Percentiles rank a stretch among this genome's conserved stretches.
phyloP scores from a whole-genome alignment of 23 tunicate species.

The Phallusia fumigata region DNA sequence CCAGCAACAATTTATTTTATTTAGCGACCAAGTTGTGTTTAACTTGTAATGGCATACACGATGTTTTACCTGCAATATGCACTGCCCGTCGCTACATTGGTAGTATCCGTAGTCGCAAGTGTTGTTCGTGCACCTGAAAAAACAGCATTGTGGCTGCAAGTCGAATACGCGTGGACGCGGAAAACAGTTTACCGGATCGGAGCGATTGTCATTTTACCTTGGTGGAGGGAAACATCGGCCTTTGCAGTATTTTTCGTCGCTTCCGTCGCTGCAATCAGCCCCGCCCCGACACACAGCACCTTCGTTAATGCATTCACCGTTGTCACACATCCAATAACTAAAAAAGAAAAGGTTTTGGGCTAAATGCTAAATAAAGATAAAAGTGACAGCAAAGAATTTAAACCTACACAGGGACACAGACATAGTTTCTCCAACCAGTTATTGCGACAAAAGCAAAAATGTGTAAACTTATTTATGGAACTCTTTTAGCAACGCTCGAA shows the following conservation, averaged over 20 bases:
- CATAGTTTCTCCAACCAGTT: too few species aligned
- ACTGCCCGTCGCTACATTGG: conserved; percentile 37
- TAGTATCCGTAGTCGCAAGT: conserved; percentile 30
- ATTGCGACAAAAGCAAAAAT: too few species aligned
- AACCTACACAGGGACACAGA: too few species aligned
- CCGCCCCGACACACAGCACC: conserved; percentile 55
- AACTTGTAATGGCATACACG: background rate
- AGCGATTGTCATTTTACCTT: background rate
- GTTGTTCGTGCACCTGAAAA: conserved; percentile 37
- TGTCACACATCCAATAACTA: conserved; percentile 59
- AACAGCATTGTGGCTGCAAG: background rate
- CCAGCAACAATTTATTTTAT: background rate
- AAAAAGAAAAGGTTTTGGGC: background rate
- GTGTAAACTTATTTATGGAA: too few species aligned
- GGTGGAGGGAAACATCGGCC: conserved; percentile 57
- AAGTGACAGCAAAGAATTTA: too few species aligned
- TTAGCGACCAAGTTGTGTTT: background rate
- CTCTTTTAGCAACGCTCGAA: background rate
- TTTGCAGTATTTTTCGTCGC: conserved; percentile 41
- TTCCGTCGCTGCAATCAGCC: conserved; percentile 39
- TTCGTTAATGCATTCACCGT: conserved; percentile 50
- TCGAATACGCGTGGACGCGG: background rate
- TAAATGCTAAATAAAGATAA: background rate
- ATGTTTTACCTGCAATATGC: conserved; percentile 38
- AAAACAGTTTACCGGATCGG: background rate